Evolutionary conservation across 2,113 vertebrate species (phyloP), one percentile per base, ranked within the genome.

Genomic region (Epinephelus moara): DNA sequence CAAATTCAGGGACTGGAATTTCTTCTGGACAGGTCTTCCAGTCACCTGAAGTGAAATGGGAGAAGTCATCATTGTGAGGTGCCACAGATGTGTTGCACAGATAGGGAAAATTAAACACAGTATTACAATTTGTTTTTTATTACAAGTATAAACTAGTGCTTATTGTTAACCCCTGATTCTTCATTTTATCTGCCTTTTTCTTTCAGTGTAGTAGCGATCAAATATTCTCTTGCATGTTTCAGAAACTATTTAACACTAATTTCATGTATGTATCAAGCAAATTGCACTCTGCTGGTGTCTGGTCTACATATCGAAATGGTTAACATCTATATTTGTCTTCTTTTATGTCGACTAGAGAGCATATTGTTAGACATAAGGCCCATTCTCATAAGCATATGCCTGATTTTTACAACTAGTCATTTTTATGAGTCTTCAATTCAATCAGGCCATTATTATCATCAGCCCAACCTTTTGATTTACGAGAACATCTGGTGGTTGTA

Each of bases 381-480:
- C 76, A 88, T 84, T 88, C 84, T 85, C 76, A 82, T 80, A 83
- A 87, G 82, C 91, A 92, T 90, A 92, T 93, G 93, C 57, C 84
- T n/a, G 72, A 37, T 59, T 84, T 85, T 81, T 80, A 83, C 79
- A 80, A 76, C 85, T 81, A 81, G 80, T 87, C 80, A 76, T 84
- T 91, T 88, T 93, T 91, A 92, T 40, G 90, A 91, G 81, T 87
- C 74, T 88, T 91, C 81, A 71, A 82, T 93, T 93, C 87, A 89
- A 86, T 93, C 90, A 81, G 82, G 77, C 88, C 91, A 85, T 93
- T 93, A 91, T 93, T 94, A 94, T 89, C 88, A 94, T 94, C 91
- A 89, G 78, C 86, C 87, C 80, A 75, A 89, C 81, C 85, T 91
- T 84, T 88, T 91, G 92, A 94, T 94, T 92, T 94, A 92, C 72